Percentiles rank a stretch among this genome's conserved stretches.
Evolutionary conservation across 2,888 invertebrate species (phyloP).

Genomic region (Prenolepis imparis): DNA sequence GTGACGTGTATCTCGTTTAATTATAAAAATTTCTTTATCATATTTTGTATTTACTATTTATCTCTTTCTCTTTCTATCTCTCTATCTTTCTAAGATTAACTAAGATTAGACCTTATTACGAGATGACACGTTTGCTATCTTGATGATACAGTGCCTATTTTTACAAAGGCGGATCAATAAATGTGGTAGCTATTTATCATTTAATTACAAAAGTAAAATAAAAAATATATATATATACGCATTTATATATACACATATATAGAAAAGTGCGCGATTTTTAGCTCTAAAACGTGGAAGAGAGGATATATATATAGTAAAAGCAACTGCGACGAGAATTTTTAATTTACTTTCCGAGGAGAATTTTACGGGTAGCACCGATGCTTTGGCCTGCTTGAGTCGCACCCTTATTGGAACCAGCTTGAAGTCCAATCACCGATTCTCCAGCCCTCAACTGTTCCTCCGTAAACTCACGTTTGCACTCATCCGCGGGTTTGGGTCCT

Average conservation of each 20-base stretch:
- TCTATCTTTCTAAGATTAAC: constrained; percentile 5
- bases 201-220: constrained; percentile 56
- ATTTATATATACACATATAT: constrained; percentile 29
- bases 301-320: neutral
- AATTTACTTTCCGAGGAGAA: constrained; percentile 94
- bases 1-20: constrained; percentile 14
- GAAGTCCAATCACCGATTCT: constrained; percentile 96
- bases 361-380: constrained; percentile 96
- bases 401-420: constrained; percentile 98
- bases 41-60: neutral
- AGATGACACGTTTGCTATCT: neutral
- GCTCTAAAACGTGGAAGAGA: constrained; percentile 36
- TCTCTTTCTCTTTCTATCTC: neutral
- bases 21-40: constrained; percentile 39
- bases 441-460: constrained; percentile 97
- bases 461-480: constrained; percentile 97
- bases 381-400: constrained; percentile 97
- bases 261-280: constrained; percentile 31
- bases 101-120: neutral
- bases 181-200: constrained; percentile 33
- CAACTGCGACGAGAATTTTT: neutral
- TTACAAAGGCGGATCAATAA: constrained; percentile 15
- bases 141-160: neutral
- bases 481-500: constrained; percentile 97
- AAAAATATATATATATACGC: constrained; percentile 20